Evolutionary conservation across 1,140 invertebrate species (phyloP).

Genomic region (Mesaphorura yosii): DNA sequence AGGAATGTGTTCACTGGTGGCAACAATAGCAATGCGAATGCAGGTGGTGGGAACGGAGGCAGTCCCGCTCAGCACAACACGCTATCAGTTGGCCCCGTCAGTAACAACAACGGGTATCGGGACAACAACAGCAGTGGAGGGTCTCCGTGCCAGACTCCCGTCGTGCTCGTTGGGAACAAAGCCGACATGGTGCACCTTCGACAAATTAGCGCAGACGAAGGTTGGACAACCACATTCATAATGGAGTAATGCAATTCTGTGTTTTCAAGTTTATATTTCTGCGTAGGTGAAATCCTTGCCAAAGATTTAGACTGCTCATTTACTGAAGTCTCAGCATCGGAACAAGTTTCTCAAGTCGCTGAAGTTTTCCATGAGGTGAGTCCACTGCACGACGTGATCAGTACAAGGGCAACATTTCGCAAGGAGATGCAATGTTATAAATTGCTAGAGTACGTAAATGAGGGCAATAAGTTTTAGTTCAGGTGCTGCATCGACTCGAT

Average conservation of each 20-base stretch:
- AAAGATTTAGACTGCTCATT: conserved; percentile 79
- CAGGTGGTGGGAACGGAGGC: not conserved
- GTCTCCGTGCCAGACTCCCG: conserved; percentile 39
- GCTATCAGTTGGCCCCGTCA: conserved; percentile 8
- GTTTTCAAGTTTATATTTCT: not conserved
- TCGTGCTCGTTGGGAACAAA: conserved; percentile 76
- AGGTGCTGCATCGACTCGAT: too few relatives aligned
- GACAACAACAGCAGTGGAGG: conserved; percentile 13
- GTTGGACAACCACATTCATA: conserved; percentile 28
- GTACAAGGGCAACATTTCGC: too few relatives aligned
- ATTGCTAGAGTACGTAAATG: too few relatives aligned
- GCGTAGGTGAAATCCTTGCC: conserved; percentile 60
- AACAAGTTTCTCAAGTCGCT: conserved; percentile 60
- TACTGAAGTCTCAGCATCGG: conserved; percentile 76
- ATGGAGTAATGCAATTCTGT: too few relatives aligned
- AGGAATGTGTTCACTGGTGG: too few relatives aligned
- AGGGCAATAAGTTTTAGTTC: too few relatives aligned
- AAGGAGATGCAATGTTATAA: too few relatives aligned
- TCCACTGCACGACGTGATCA: too few relatives aligned
- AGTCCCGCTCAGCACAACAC: too few relatives aligned
- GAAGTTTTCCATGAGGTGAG: conserved; percentile 67
- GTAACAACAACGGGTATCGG: conserved; percentile 3
- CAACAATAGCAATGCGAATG: too few relatives aligned
- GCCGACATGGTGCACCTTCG: conserved; percentile 81
- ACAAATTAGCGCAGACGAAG: conserved; percentile 76